Base-by-base conservation (phyloP, 1,140 invertebrate genomes). In the Trialeurodes vaporariorum region DNA sequence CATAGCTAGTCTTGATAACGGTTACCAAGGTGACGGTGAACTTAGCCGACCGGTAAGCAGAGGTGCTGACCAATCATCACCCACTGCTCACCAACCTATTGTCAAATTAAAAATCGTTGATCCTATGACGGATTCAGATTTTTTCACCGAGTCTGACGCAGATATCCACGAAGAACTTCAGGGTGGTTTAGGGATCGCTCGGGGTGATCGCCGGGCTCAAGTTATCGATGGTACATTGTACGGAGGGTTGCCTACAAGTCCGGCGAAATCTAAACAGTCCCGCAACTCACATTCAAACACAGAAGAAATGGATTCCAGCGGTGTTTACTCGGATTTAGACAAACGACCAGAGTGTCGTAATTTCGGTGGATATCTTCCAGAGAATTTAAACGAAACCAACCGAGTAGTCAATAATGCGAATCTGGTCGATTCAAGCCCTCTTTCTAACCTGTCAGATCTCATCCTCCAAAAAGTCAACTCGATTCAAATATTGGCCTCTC, bases 91-190 rank as follows among this genome's bases (percentile, higher is more conserved):
- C 25, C 68, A 67, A 40, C 70, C 68, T n/a, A 68, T 66, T 21
- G 65, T 71, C 63, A 71, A 71, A 64, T 26, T 68, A 11, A 70
- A 70, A 40, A 61, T 72, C 22, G 26, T 85, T 67, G 89, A 92
- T 78, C 88, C 89, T 1, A 91, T 92, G 89, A 93, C 90, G 0
- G 90, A 92, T 77, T 93, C 90, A 0, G 91, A 93, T 75, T 92
- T 93, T 76, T 93, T 91, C 74, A 92, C 90, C 5, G 91, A 92
- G 79, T 90, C 88, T 72, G 90, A 92, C 78, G 89, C 88, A 0
- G 90, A 92, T 75, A 85, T 84, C 1, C 83, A 87, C 76, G 89
- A 91, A 68, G 88, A 91, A 25, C 87, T 76, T 78, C 86, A 40
- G 5, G n/a, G n/a, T n/a, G n/a, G n/a, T n/a, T n/a, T n/a, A n/a